Conservation (phyloP, 1,140 invertebrate genomes). For the Lanistes nyassanus region DNA sequence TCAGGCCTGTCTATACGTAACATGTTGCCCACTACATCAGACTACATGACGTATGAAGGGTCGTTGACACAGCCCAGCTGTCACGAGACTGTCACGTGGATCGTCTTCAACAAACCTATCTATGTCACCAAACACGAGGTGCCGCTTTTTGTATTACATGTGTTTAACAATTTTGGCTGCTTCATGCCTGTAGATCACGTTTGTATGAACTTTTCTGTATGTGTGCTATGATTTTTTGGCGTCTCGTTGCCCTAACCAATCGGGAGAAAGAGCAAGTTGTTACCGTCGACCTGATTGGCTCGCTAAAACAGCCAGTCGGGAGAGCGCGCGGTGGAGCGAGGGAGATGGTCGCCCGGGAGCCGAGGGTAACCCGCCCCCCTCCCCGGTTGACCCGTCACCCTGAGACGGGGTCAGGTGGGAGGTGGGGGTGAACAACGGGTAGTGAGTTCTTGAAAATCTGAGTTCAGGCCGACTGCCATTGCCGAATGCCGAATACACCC, state of each 20-base stretch:
- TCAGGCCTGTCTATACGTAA: slow-evolving; percentile 29
- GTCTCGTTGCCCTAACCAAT: no score
- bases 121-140: slow-evolving; percentile 31
- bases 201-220: neutral
- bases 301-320: no score
- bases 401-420: no score
- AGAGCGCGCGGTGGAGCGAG: no score
- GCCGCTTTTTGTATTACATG: neutral
- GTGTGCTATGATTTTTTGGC: no score
- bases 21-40: slow-evolving; percentile 51
- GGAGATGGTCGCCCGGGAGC: no score
- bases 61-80: slow-evolving; percentile 65
- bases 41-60: slow-evolving; percentile 67
- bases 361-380: no score
- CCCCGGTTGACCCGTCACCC: no score
- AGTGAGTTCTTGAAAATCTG: neutral
- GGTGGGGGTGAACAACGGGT: no score
- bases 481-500: no score
- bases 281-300: no score
- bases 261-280: no score
- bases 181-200: neutral
- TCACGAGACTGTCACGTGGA: slow-evolving; percentile 65
- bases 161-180: neutral
- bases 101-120: slow-evolving; percentile 58
- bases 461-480: neutral